These are phyloP conservation scores for Nothura maculosa DNA, from an alignment of 2,797 vertebrate genomes.

Conservation along the genomic window DNA sequence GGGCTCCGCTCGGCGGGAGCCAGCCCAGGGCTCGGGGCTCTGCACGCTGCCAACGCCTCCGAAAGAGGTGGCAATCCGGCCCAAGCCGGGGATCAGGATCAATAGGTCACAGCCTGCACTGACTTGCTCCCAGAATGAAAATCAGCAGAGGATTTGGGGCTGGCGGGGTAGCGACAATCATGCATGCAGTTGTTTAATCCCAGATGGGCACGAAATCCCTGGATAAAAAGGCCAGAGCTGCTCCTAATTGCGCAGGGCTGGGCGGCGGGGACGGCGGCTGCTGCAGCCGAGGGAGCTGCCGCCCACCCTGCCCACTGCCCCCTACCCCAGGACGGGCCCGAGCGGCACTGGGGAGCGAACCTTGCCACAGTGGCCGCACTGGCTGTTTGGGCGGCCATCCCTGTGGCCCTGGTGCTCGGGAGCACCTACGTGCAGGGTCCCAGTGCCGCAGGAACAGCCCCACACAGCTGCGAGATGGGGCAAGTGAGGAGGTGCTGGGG, in stretches of 20 bases:
- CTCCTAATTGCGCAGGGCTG: constrained; percentile 36
- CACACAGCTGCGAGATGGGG: no score
- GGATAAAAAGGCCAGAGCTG: constrained; percentile 61
- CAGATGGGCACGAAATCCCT: constrained; percentile 50
- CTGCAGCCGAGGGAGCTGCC: background rate
- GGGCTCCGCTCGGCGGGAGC: accelerated
- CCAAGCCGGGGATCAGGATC: constrained; percentile 25
- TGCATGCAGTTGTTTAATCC: constrained; percentile 52
- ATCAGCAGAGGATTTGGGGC: constrained; percentile 60
- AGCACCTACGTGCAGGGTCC: no score
- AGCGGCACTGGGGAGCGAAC: no score
- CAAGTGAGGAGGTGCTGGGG: no score
- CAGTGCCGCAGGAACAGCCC: no score
- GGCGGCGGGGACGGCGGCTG: background rate
- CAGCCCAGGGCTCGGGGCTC: accelerated
- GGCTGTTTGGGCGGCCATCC: no score
- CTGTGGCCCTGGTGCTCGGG: no score
- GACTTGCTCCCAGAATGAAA: constrained; percentile 44
- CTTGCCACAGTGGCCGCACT: no score
- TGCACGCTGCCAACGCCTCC: accelerated
- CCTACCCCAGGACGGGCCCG: no score
- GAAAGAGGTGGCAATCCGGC: background rate
- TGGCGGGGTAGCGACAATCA: constrained; percentile 40
- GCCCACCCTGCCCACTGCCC: background rate
- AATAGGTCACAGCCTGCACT: constrained; percentile 35